phyloP scores from a whole-genome alignment of 2,888 invertebrate species.

The Athalia circularis region DNA sequence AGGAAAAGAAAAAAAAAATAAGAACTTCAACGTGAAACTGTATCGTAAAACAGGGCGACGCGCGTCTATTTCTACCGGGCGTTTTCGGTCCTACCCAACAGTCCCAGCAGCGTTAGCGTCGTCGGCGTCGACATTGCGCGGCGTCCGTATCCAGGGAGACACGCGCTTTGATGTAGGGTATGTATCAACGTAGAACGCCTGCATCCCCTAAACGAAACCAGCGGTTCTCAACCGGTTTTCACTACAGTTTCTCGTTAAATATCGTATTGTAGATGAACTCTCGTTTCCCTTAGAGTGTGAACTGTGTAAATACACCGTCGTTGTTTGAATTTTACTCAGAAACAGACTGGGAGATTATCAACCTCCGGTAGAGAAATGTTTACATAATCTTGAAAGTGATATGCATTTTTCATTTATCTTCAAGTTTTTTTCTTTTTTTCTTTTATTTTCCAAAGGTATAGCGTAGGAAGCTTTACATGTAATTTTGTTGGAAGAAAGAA shows the following conservation, averaged over 20 bases:
- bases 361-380: not conserved
- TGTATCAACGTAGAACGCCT: slow-evolving; percentile 46
- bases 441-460: not conserved
- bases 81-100: not conserved
- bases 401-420: not conserved
- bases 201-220: slow-evolving; percentile 57
- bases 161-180: slow-evolving; percentile 58
- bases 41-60: slow-evolving; percentile 40
- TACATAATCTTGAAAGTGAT: not conserved
- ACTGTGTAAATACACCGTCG: not conserved
- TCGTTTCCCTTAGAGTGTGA: not conserved
- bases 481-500: too few relatives aligned
- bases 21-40: slow-evolving; percentile 22
- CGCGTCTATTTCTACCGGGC: slow-evolving; percentile 43
- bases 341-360: not conserved
- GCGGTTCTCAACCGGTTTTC: slow-evolving; percentile 55
- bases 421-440: too few relatives aligned
- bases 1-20: not conserved
- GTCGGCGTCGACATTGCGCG: not conserved
- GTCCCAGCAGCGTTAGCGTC: slow-evolving; percentile 3
- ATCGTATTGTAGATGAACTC: not conserved
- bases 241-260: not conserved
- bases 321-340: not conserved
- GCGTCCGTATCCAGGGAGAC: slow-evolving; percentile 52
- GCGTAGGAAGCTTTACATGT: too few relatives aligned